phyloP scores from a whole-genome alignment of 2,797 vertebrate species.

The Mionectes olivaceus region DNA sequence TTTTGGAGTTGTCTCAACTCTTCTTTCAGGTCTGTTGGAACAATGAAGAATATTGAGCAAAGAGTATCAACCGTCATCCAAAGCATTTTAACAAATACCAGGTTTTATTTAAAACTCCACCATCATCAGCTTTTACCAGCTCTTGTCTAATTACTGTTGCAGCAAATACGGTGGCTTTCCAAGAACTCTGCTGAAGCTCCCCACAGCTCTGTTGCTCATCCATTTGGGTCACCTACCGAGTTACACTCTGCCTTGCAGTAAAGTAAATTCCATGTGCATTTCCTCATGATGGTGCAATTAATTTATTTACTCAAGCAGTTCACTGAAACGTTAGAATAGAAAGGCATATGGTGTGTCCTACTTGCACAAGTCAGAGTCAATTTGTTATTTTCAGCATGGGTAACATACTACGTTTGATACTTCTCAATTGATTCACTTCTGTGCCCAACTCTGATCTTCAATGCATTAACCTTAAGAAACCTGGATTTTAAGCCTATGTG shows the following conservation, averaged over 20 bases:
- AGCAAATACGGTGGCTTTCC: constrained; percentile 12
- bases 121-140: not conserved
- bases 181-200: constrained; percentile 26
- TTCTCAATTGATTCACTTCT: not conserved
- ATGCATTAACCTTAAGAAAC: not conserved
- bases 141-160: constrained; percentile 8
- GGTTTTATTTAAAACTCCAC: constrained; percentile 12
- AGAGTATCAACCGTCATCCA: not conserved
- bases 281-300: constrained; percentile 13
- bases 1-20: constrained; percentile 16
- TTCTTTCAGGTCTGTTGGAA: constrained; percentile 26
- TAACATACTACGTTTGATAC: not conserved
- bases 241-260: constrained; percentile 14
- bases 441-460: not conserved
- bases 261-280: constrained; percentile 7
- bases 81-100: constrained; percentile 41
- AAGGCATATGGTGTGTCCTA: not conserved
- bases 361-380: constrained; percentile 1
- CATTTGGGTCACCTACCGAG: constrained; percentile 43
- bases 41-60: constrained; percentile 36
- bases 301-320: constrained; percentile 33
- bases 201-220: constrained; percentile 46
- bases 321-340: not conserved
- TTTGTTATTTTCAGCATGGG: constrained; percentile 8
- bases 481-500: not conserved